Evolutionary conservation across 2,888 invertebrate genomes (phyloP), one percentile per base, ranked within the genome.

Genomic region (Tenthredo distinguenda): DNA sequence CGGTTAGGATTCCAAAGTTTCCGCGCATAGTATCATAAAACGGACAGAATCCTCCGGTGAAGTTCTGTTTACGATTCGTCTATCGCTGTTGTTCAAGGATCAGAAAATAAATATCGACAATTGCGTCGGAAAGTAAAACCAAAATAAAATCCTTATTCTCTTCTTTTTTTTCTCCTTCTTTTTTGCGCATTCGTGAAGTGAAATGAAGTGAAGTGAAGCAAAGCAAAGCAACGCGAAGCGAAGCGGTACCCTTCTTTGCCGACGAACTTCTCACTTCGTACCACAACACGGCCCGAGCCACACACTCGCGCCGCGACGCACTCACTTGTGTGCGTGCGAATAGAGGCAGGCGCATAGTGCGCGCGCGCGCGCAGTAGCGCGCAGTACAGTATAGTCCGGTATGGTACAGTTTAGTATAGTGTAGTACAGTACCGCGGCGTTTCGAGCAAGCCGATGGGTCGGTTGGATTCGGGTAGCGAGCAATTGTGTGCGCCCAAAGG

Each of bases 361-460:
- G 62, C 62, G 62, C 62, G 62, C 62, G 12, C 26, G 26, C 62
- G 62, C 62, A 55, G n/a, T 55, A 55, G n/a, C n/a, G 5, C 3
- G 0, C 3, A 15, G 12, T 47, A 47, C 15, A 47, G 55, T 55
- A n/a, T n/a, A 55, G n/a, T 55, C n/a, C 55, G 1, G 0, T 7
- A n/a, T n/a, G n/a, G n/a, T n/a, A 55, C 55, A n/a, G 55, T 55
- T n/a, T 55, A 55, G 55, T 55, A 55, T n/a, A 55, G 55, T n/a
- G n/a, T 55, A 55, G 55, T 7, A 5, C 55, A 55, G 55, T 55
- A n/a, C 55, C 55, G 55, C 55, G 55, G 55, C 55, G 55, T 55
- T 55, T 55, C 55, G 55, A 55, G 55, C 55, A 55, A 55, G 55
- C 68, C 68, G 68, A 68, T 68, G 68, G 68, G 68, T 68, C 15